Evolutionary conservation across 2,113 vertebrate species (phyloP).

Genomic region (Felis catus): DNA sequence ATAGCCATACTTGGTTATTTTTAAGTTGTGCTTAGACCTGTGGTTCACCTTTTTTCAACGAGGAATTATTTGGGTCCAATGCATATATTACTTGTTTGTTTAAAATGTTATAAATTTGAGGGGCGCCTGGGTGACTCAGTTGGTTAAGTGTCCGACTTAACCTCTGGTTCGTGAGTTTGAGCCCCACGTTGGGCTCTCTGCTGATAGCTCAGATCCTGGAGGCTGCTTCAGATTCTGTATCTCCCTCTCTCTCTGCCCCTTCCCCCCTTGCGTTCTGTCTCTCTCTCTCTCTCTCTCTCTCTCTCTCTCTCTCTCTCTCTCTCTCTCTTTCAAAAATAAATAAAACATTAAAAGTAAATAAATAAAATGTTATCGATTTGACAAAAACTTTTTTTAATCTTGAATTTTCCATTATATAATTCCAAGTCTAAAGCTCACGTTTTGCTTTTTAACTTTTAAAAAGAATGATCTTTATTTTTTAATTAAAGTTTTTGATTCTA

Average conservation of each 20-base stretch:
- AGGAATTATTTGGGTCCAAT: neutral
- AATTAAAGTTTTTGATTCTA: neutral
- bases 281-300: no score
- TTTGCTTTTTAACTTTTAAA: conserved; percentile 15
- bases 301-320: no score
- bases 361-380: conserved; percentile 4
- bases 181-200: no score
- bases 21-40: conserved; percentile 8
- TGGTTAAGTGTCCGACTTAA: no score
- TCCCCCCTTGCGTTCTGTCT: no score
- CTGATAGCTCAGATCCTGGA: no score
- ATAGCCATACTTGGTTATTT: neutral
- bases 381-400: conserved; percentile 24
- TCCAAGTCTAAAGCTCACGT: conserved; percentile 29
- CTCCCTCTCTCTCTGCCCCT: no score
- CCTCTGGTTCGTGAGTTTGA: no score
- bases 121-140: no score
- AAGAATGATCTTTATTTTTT: neutral
- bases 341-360: no score
- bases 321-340: no score
- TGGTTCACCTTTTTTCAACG: conserved; percentile 15
- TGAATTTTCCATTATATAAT: conserved; percentile 33
- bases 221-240: no score
- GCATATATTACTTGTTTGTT: neutral
- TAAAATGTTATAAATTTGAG: conserved; percentile 18